phyloP scores from a whole-genome alignment of 2,113 vertebrate species.

The Trematocara marginatum region DNA sequence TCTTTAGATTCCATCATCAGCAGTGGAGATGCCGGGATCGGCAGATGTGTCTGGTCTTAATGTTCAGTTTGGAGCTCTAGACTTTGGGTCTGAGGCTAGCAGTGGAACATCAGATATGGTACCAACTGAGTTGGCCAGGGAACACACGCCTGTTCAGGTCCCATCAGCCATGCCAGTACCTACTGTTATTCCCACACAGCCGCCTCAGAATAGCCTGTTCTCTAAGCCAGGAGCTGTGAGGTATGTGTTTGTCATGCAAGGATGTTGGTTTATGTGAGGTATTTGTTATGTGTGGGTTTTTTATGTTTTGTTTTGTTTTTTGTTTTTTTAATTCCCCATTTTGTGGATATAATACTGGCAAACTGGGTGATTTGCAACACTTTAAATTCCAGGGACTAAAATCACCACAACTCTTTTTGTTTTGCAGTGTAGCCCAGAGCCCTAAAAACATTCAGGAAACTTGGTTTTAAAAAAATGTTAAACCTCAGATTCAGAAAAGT shows the following conservation, averaged over 20 bases:
- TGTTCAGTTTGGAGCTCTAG: constrained; percentile 93
- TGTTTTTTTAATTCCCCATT: neutral
- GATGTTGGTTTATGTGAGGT: neutral
- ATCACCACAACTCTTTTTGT: neutral
- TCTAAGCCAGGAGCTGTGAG: constrained; percentile 82
- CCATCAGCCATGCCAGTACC: constrained; percentile 8
- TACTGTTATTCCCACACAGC: constrained; percentile 28
- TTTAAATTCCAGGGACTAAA: neutral
- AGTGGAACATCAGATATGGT: constrained; percentile 73
- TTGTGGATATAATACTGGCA: neutral
- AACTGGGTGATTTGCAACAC: neutral
- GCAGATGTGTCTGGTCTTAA: constrained; percentile 87
- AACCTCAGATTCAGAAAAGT: neutral
- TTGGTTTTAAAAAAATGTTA: neutral
- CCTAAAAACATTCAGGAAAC: neutral
- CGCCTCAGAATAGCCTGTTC: constrained; percentile 80
- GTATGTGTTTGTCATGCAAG: constrained; percentile 41
- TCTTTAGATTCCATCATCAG: constrained; percentile 85
- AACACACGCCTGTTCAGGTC: constrained; percentile 18
- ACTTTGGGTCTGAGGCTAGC: constrained; percentile 87
- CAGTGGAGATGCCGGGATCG: constrained; percentile 95
- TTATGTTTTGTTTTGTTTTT: neutral
- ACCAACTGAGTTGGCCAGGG: constrained; percentile 66
- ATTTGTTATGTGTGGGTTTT: neutral
- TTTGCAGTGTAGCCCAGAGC: neutral